Base-by-base conservation (phyloP, 2,113 vertebrate species). In the Oryzias melastigma region DNA sequence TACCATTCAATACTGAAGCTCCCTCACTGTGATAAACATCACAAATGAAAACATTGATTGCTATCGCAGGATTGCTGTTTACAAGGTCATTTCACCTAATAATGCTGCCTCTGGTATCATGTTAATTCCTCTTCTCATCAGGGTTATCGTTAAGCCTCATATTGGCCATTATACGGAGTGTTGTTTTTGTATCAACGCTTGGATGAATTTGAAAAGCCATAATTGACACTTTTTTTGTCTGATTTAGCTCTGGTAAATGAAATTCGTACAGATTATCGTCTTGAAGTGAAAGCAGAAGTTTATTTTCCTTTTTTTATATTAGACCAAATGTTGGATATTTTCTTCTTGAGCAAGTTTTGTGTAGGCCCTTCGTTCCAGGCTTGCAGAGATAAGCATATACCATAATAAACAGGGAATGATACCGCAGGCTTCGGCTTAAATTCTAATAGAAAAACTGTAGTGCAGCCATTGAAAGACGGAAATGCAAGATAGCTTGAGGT, bases 401-500 rank as follows among this genome's bases (percentile, higher is more conserved):
- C 51, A 51, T 71, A 72, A 85, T 75, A 84, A 78, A 83, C 71
- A 81, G 64, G 25, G 18, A 27, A 65, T 66, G 29, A 75, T 73
- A 69, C 78, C 24, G 48, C 58, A 20, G 72, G 53, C 51, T 14
- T 42, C 18, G 52, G 57, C 63, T 77, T 65, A 62, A 80, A 73
- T 82, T 86, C 68, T 52, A 74, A 85, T 77, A 53, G 24, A 1
- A 52, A 68, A 75, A 77, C 61, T 75, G 77, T 63, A 65, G 69
- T 65, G 73, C 71, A 43, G 66, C 51, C 66, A 27, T 51, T 74
- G 66, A 83, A 64, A 64, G 59, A 72, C 75, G 81, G 52, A 79
- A 52, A 74, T 62, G 58, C 56, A 45, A 83, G 75, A 87, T 83
- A 78, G 71, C 82, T 78, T 49, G 68, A 77, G 81, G 84, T 80